Conservation (phyloP, 2,888 invertebrate species). For the Chamaedrilus cognettii region DNA sequence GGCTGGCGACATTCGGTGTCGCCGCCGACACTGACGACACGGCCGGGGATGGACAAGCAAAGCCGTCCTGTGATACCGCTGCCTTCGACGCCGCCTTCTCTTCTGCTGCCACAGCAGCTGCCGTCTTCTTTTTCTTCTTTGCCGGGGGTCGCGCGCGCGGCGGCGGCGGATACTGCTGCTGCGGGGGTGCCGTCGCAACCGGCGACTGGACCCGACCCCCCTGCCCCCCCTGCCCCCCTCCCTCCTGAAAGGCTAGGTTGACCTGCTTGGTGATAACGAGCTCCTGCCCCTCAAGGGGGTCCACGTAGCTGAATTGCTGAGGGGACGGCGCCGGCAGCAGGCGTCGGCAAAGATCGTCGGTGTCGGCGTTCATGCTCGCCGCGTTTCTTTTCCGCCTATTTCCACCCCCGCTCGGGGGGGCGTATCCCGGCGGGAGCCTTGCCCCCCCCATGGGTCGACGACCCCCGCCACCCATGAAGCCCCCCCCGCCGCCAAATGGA, state of each 20-base stretch:
- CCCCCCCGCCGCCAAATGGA: slow-evolving; percentile 33
- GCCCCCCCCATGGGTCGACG: slow-evolving; percentile 32
- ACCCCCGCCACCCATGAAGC: slow-evolving; percentile 31
- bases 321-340: slow-evolving; percentile 85
- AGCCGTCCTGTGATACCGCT: background rate
- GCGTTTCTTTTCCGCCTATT: slow-evolving; percentile 43
- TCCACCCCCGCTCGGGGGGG: slow-evolving; percentile 15
- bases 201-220: background rate
- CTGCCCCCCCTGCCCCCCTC: background rate
- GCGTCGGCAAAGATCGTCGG: slow-evolving; percentile 72
- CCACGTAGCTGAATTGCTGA: slow-evolving; percentile 93
- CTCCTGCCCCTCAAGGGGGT: slow-evolving; percentile 95
- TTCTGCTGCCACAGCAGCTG: slow-evolving; percentile 8
- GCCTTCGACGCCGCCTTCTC: background rate
- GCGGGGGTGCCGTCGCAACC: background rate
- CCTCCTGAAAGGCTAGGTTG: slow-evolving; percentile 72
- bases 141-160: background rate
- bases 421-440: slow-evolving; percentile 18
- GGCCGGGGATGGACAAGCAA: slow-evolving; percentile 10
- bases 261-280: slow-evolving; percentile 95
- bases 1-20: background rate
- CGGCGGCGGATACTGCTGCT: background rate
- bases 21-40: background rate
- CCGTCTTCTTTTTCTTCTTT: slow-evolving; percentile 22
- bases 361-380: slow-evolving; percentile 45